These are phyloP conservation scores for Drosophila micromelanica DNA, from an alignment of 1,140 invertebrate genomes.

Conservation along the genomic window DNA sequence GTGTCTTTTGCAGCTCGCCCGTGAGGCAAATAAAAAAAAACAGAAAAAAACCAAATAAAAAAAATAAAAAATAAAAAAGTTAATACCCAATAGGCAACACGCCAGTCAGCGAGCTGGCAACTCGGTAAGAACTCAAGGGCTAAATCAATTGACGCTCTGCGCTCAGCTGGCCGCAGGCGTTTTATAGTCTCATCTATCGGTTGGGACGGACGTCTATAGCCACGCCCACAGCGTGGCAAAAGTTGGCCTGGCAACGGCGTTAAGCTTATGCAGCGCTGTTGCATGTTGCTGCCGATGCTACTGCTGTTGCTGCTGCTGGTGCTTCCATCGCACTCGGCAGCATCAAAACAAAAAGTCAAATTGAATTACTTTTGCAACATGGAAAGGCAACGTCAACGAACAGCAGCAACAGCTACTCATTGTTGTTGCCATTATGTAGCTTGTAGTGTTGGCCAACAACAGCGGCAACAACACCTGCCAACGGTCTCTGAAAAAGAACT, in stretches of 20 bases:
- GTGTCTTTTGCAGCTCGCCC: background rate
- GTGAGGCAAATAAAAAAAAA: conserved; percentile 5
- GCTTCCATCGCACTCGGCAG: conserved; percentile 4
- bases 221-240: conserved; percentile 6
- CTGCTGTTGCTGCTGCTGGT: conserved; percentile 8
- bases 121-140: conserved; percentile 66
- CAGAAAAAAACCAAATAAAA: conserved; percentile 26
- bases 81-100: background rate
- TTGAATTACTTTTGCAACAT: conserved; percentile 76
- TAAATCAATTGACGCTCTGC: conserved; percentile 68
- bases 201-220: too few relatives aligned
- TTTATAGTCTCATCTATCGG: background rate
- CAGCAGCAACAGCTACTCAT: conserved; percentile 41
- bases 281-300: conserved; percentile 8
- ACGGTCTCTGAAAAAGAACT: conserved; percentile 53
- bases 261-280: background rate
- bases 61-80: background rate
- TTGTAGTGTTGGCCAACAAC: conserved; percentile 61
- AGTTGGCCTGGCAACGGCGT: conserved; percentile 5
- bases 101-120: conserved; percentile 7
- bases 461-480: conserved; percentile 56
- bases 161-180: conserved; percentile 9
- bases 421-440: conserved; percentile 52
- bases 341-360: conserved; percentile 68
- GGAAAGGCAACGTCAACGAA: conserved; percentile 14